Evolutionary conservation across 92 coral and sea anemone species (phyloP), one percentile per base, ranked within the genome.

Genomic region (Meandrina meandrites): DNA sequence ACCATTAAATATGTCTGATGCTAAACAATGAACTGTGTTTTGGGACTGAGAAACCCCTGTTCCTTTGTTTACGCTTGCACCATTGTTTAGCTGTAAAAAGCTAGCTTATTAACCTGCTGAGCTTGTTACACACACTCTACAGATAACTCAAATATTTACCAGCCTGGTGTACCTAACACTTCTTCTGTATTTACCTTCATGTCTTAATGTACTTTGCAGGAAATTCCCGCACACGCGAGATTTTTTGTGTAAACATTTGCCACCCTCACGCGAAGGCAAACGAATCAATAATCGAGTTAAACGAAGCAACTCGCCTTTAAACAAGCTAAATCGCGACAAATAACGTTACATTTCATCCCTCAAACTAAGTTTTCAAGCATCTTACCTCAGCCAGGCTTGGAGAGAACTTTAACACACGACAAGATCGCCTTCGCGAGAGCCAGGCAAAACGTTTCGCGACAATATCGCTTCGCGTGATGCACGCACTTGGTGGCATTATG

Each of bases 101-200:
- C 34, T 57, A 56, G 35, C 30, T 85, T 24, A 28, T 48, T 76
- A 60, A 19, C 88, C 60, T 19, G 88, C 88, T 85, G 82, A 24
- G 82, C 28, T 42, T 3, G 47, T 77, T 60, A 48, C 50, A 14
- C 28, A 24, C 75, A 85, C 64, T 19, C 34, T 45, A 45, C 64
- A 76, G 76, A 50, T 30, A 40, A 77, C 66, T 78, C 64, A 85
- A 85, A 85, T 85, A 85, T 85, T 85, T 85, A 42, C 82, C 75
- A 24, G 34, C 34, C 37, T 73, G 36, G 75, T 45, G 82, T 85
- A 60, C 42, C 34, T 60, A 60, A 14, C 67, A 3, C 72, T 60
- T 50, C 75, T 62, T 77, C 17, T 47, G 14, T 76, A 76, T 84
- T 84, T 84, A 57, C 82, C 58, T 45, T 76, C 32, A 27, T 76